Evolutionary conservation across 1,140 invertebrate genomes (phyloP), one percentile per base, ranked within the genome.

Genomic region (Drosophila pallidifrons): DNA sequence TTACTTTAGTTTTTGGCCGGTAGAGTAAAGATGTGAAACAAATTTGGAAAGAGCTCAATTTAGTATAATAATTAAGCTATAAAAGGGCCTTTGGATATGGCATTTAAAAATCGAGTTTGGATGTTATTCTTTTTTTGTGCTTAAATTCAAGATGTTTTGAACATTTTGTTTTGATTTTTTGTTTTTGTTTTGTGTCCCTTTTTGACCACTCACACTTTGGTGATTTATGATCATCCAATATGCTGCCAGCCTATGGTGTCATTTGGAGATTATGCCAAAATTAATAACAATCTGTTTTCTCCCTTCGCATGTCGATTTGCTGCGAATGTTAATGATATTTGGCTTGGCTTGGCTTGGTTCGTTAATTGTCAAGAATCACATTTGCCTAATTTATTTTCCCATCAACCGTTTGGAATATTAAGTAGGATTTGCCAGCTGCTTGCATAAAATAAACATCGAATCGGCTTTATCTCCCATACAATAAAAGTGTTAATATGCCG

Each of bases 181-280:
- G 16, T n/a, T 45, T 3, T 47, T 43, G 1, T 58, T 1, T 51
- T 65, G 25, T 15, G 45, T 61, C 32, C 3, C 1, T 32, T 41
- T 32, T 32, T 8, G 32, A 32, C 32, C 32, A 32, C 32, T 32
- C 7, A 16, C 38, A n/a, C 61, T 57, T 60, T 57, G 55, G 15
- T 64, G 67, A 67, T 85, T 85, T 66, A 64, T 66, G 72, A 32
- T 65, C 45, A 46, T 41, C 47, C 67, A 66, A 73, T 66, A 54
- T 20, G 11, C 38, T 67, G 66, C 41, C 52, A 69, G 82, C 82
- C 82, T 81, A 86, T 74, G 58, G 63, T 75, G 59, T 78, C 54
- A 66, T 68, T 81, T 81, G 52, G 70, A 69, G 59, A 69, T 68
- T 52, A 78, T 71, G 74, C 51, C 55, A 66, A 79, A 81, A 74